A percentile compares a stretch with the other conserved stretches of the same genome.
These are phyloP conservation scores for Theonella swinhoei DNA, from an alignment of 37 sponge, comb jelly and placozoan species.

Conservation along the genomic window DNA sequence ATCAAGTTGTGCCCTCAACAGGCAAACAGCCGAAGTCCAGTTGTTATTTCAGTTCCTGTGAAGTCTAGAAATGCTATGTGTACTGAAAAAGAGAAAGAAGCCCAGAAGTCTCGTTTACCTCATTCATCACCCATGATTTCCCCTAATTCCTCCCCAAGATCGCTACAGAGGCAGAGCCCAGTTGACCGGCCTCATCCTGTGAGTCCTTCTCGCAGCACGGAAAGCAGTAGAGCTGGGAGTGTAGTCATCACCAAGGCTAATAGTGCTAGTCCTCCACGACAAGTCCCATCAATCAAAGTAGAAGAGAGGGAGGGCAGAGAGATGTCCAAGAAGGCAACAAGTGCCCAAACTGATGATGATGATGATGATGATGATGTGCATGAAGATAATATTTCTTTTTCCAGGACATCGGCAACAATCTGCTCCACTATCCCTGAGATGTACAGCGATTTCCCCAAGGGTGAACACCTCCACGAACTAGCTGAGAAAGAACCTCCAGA, in stretches of 20 bases:
- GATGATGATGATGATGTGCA: not conserved
- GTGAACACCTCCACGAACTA: not conserved
- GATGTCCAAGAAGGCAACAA: not conserved
- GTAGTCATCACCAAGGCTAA: not conserved
- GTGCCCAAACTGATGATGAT: not conserved
- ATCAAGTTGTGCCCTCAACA: not conserved
- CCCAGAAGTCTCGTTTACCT: not conserved
- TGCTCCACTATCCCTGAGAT: not conserved
- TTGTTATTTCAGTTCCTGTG: not conserved
- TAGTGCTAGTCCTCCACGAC: not conserved
- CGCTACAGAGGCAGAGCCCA: not conserved
- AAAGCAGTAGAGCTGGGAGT: not conserved
- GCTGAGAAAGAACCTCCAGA: too few relatives aligned
- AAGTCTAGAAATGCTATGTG: not conserved
- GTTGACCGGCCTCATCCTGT: not conserved
- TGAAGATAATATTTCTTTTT: not conserved
- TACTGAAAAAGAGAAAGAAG: not conserved
- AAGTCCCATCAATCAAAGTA: not conserved
- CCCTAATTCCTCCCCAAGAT: not conserved
- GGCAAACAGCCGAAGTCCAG: not conserved
- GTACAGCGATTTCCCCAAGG: not conserved
- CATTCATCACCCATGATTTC: not conserved
- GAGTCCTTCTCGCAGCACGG: not conserved
- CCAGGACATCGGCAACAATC: not conserved
- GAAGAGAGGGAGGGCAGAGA: not conserved